A percentile compares a stretch with the other conserved stretches of the same genome.
Conservation (phyloP, 2,797 vertebrate species). For the Bryconaethiops microstoma region DNA sequence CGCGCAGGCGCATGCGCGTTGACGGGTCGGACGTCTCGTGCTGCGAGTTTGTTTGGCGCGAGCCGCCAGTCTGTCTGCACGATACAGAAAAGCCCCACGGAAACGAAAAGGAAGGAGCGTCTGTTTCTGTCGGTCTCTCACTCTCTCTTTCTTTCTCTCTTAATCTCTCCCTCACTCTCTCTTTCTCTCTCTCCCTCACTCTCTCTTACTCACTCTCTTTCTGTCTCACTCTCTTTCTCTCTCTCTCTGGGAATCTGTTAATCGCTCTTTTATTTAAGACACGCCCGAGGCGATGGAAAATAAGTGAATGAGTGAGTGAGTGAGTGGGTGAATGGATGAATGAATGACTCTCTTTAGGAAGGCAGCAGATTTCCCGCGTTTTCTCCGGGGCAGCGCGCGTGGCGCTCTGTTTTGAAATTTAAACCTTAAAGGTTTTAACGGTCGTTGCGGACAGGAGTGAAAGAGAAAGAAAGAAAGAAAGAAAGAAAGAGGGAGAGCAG, state of each 20-base stretch:
- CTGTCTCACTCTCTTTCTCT: neutral
- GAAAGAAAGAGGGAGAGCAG: neutral
- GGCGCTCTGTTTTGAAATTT: neutral
- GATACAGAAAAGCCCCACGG: neutral
- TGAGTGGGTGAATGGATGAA: neutral
- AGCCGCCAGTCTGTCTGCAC: neutral
- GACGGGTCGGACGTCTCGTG: neutral
- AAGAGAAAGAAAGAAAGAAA: neutral
- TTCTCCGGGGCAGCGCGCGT: neutral
- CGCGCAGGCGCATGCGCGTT: neutral
- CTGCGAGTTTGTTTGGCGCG: conserved; percentile 2
- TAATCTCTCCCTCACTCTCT: neutral
- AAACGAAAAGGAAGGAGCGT: neutral
- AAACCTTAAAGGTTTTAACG: neutral
- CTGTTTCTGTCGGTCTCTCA: neutral
- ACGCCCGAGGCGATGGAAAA: no score
- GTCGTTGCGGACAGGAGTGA: neutral
- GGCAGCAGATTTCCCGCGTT: neutral
- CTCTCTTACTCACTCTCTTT: neutral
- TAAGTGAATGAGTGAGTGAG: neutral
- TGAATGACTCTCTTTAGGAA: neutral
- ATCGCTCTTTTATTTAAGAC: no score
- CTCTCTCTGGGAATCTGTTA: no score
- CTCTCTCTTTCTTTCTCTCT: neutral
- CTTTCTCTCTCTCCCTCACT: neutral